Evolutionary conservation across 2,888 invertebrate species (phyloP).

Genomic region (Leptopilina myrica): DNA sequence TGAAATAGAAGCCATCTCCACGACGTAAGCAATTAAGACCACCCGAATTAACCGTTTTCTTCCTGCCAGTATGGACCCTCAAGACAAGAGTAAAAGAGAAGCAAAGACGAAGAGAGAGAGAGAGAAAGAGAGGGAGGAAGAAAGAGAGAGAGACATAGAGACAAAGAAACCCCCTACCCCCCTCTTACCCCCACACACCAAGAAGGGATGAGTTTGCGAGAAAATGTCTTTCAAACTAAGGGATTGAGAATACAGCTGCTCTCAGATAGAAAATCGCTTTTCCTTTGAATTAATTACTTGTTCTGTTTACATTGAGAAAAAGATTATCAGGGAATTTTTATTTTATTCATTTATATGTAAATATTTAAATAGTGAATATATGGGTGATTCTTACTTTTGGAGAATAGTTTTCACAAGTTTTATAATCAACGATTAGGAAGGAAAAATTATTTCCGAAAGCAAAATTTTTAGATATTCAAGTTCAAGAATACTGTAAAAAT

Average conservation of each 20-base stretch:
- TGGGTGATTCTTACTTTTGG: too few species aligned
- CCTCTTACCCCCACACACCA: background rate
- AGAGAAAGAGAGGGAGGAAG: too few species aligned
- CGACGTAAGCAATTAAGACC: constrained; percentile 39
- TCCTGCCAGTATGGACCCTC: constrained; percentile 24
- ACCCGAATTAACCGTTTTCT: constrained; percentile 39
- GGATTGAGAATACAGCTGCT: constrained; percentile 28
- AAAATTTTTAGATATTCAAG: too few species aligned
- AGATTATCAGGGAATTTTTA: too few species aligned
- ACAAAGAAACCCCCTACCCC: constrained; percentile 41
- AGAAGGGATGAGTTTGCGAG: constrained; percentile 38
- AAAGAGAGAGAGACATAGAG: constrained; percentile 38
- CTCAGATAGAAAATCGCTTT: background rate
- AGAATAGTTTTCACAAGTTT: too few species aligned
- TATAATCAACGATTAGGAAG: too few species aligned
- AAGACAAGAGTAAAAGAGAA: constrained; percentile 32
- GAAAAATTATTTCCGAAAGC: too few species aligned
- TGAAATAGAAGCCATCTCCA: constrained; percentile 37
- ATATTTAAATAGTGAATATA: too few species aligned
- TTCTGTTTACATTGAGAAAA: background rate
- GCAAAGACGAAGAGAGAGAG: too few species aligned
- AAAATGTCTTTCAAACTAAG: constrained; percentile 39
- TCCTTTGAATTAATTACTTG: background rate
- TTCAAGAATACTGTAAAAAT: too few species aligned
- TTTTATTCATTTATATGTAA: too few species aligned